Evolutionary conservation across 2,797 vertebrate genomes (phyloP).

Genomic region (Crenuchus spilurus): DNA sequence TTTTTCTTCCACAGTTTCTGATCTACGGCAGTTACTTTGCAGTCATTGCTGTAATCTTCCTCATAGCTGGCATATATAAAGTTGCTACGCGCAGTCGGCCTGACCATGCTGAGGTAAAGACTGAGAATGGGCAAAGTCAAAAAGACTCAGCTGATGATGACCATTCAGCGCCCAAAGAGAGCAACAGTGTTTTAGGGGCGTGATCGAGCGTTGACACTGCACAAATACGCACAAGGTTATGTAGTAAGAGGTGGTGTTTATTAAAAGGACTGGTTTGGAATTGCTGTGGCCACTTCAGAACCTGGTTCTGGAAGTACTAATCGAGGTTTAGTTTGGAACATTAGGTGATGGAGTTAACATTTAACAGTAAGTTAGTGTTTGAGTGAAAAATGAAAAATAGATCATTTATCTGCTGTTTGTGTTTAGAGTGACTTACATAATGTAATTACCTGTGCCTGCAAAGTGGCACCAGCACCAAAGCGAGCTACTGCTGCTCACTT

Average conservation of each 20-base stretch:
- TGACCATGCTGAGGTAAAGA: background rate
- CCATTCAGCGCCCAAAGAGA: background rate
- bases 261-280: background rate
- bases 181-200: background rate
- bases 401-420: no score
- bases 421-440: no score
- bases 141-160: background rate
- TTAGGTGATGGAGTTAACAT: background rate
- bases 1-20: constrained; percentile 80
- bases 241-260: background rate
- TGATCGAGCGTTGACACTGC: background rate
- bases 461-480: no score
- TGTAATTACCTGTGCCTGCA: no score
- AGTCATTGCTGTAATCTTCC: constrained; percentile 85
- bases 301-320: background rate
- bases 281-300: background rate
- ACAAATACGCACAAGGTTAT: background rate
- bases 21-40: constrained; percentile 91
- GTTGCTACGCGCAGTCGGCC: constrained; percentile 67
- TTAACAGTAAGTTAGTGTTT: no score
- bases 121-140: constrained; percentile 5
- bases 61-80: constrained; percentile 78
- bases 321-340: background rate
- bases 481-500: no score
- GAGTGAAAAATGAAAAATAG: no score